phyloP scores from a whole-genome alignment of 2,888 invertebrate species.

The Cryptophagus acutangulus region DNA sequence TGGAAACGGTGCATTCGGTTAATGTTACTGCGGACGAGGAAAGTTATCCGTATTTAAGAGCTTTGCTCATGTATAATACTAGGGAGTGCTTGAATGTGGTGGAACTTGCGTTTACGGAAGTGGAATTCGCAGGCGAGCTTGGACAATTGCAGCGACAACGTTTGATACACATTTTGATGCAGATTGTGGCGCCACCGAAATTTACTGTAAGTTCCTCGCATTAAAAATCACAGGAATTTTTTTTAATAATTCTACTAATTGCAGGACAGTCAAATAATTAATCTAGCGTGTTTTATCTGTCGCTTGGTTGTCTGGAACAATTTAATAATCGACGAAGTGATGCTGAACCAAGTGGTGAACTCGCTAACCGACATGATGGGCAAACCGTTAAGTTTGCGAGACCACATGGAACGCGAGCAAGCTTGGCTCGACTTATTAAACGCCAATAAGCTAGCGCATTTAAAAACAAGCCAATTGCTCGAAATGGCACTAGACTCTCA shows the following conservation, averaged over 20 bases:
- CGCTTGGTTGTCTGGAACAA: constrained; percentile 42
- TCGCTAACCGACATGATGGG: constrained; percentile 37
- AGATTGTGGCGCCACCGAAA: constrained; percentile 64
- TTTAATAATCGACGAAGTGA: constrained; percentile 40
- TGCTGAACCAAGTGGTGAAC: constrained; percentile 59
- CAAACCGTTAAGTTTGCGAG: constrained; percentile 42
- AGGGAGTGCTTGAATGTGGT: constrained; percentile 82
- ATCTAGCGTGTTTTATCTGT: constrained; percentile 44
- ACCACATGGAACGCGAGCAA: constrained; percentile 66
- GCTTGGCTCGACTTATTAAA: constrained; percentile 65
- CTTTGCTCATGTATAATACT: constrained; percentile 74
- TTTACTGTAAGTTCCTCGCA: constrained; percentile 57
- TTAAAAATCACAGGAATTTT: constrained; percentile 1
- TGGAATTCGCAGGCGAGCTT: constrained; percentile 69
- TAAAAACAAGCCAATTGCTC: constrained; percentile 57
- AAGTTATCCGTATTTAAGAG: constrained; percentile 67
- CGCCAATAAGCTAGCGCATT: constrained; percentile 56
- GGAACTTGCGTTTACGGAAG: constrained; percentile 77
- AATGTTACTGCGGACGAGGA: constrained; percentile 58
- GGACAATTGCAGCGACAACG: constrained; percentile 67
- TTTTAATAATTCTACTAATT: constrained; percentile 22
- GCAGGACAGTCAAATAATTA: constrained; percentile 52
- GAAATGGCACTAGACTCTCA: constrained; percentile 59
- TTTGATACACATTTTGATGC: constrained; percentile 71
- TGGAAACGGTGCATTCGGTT: constrained; percentile 65